Evolutionary conservation across 2,888 invertebrate species (phyloP), one percentile per base, ranked within the genome.

Genomic region (Drosophila testacea): DNA sequence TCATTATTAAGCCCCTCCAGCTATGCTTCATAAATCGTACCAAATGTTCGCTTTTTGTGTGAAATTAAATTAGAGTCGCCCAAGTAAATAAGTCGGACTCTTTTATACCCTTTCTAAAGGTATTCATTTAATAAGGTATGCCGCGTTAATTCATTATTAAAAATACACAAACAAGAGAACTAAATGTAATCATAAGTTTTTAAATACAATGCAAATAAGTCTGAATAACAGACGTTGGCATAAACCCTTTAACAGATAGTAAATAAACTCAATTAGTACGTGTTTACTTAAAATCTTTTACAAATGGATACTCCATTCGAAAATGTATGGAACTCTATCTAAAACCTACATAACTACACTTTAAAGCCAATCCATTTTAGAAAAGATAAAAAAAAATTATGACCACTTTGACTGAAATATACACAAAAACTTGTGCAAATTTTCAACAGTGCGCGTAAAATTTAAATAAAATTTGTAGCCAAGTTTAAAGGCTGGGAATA

Each of bases 51-150:
- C 55, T 57, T 42, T 30, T 55, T 68, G 66, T 73, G 83, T 67
- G 68, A 75, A 85, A 88, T 83, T 83, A 70, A 88, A 88, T 88
- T 75, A 85, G 68, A 76, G 64, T 39, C 69, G 71, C 71, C 42
- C 78, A 60, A 83, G 74, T 85, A 85, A 88, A 85, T 83, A 80
- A 61, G 69, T 57, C 9, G 13, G 42, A 10, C 34, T 10, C 4
- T 48, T 16, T 11, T 28, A 13, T 42, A 46, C 52, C 34, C 38
- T 55, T 46, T 46, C 32, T 16, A n/a, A n/a, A 22, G 4, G 3
- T 44, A 42, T 34, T 34, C 6, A 32, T 11, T 32, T 38, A 10
- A 38, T 51, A n/a, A 38, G 7, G n/a, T 9, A 7, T n/a, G 51
- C 27, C 13, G 38, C n/a, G 38, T 51, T 10, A 13, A 28, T 28